phyloP scores from a whole-genome alignment of 2,797 vertebrate species.

The Fistularia tabacaria region DNA sequence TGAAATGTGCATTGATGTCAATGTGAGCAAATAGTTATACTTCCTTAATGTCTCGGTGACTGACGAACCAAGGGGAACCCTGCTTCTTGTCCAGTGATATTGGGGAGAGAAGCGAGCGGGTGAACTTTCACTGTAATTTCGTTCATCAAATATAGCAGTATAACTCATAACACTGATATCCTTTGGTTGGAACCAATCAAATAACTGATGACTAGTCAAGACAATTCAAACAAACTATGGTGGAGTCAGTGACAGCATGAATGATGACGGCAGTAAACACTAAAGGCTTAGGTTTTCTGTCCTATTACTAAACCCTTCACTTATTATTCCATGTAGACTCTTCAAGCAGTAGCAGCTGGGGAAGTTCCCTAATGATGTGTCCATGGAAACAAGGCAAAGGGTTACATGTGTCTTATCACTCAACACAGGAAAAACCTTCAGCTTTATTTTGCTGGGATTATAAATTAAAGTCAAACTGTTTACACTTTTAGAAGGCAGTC shows the following conservation, averaged over 20 bases:
- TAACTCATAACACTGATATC: no score
- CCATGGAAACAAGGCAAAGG: conserved; percentile 74
- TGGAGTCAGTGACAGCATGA: no score
- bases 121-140: no score
- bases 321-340: conserved; percentile 53
- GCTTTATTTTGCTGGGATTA: conserved; percentile 31
- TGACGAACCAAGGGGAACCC: no score
- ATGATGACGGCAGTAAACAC: no score
- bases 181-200: not conserved
- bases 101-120: no score
- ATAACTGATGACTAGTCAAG: not conserved
- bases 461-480: conserved; percentile 33
- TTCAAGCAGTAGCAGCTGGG: conserved; percentile 63
- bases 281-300: not conserved
- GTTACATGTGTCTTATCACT: conserved; percentile 61
- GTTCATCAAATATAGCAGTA: no score
- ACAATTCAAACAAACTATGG: not conserved
- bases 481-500: conserved; percentile 17
- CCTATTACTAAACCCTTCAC: conserved; percentile 39
- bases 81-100: no score
- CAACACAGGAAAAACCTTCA: conserved; percentile 45
- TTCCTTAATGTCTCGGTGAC: no score
- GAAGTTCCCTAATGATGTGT: conserved; percentile 72
- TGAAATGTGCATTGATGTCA: no score
- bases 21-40: no score